Percentiles rank a stretch among this genome's conserved stretches.
Conservation (phyloP, 2,797 vertebrate genomes). For the Clarias laeviceps region DNA sequence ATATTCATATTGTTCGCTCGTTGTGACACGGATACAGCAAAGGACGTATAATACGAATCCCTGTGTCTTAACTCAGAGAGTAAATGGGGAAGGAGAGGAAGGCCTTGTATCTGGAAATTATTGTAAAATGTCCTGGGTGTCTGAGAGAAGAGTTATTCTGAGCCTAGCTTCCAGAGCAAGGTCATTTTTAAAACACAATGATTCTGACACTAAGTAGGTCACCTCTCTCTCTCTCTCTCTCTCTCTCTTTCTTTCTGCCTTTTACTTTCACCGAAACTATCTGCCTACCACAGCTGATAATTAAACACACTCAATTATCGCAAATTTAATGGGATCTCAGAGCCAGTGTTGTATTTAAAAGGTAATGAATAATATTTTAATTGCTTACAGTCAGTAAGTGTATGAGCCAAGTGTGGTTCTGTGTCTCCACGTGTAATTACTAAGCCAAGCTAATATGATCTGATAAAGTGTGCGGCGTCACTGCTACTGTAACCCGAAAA, state of each 20-base stretch:
- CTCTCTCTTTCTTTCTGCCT: conserved; percentile 44
- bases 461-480: conserved; percentile 30
- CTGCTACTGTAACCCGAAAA: conserved; percentile 18
- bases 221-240: conserved; percentile 56
- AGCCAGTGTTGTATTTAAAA: conserved; percentile 82
- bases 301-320: conserved; percentile 86
- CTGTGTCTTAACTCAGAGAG: conserved; percentile 32
- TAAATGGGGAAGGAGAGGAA: conserved; percentile 31
- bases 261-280: conserved; percentile 76
- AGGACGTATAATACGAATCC: not conserved
- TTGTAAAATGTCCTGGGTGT: conserved; percentile 59
- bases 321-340: conserved; percentile 84
- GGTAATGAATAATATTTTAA: conserved; percentile 87
- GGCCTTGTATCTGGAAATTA: conserved; percentile 48
- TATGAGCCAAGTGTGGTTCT: conserved; percentile 76
- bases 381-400: conserved; percentile 80
- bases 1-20: not conserved
- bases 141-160: conserved; percentile 76
- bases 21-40: not conserved
- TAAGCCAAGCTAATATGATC: conserved; percentile 61
- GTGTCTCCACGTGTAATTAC: conserved; percentile 80
- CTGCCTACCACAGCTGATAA: conserved; percentile 76
- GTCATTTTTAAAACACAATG: conserved; percentile 85
- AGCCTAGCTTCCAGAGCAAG: conserved; percentile 78
- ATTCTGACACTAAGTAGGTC: conserved; percentile 79